Evolutionary conservation across 2,888 invertebrate species (phyloP).

Genomic region (Drosophila nigritarsus): DNA sequence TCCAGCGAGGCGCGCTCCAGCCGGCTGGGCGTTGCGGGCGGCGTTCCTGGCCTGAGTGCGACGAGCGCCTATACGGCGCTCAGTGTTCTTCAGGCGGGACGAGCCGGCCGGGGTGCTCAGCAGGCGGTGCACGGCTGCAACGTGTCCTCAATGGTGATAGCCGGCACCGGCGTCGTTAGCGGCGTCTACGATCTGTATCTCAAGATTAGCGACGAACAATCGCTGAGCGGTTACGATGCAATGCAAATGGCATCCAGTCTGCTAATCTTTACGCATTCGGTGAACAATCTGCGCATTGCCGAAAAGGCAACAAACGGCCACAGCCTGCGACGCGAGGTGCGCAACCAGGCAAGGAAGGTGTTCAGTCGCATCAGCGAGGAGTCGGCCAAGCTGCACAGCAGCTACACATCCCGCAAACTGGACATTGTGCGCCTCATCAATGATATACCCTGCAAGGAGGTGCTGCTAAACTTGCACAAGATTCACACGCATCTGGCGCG

Average conservation of each 20-base stretch:
- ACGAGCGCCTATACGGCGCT: constrained; percentile 67
- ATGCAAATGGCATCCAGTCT: constrained; percentile 77
- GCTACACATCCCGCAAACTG: constrained; percentile 15
- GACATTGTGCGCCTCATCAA: constrained; percentile 82
- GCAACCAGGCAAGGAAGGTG: constrained; percentile 62
- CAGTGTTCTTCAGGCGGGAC: constrained; percentile 26
- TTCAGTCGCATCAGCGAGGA: constrained; percentile 52
- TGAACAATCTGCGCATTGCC: constrained; percentile 77
- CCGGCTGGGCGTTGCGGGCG: constrained; percentile 78
- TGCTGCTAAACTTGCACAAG: constrained; percentile 35
- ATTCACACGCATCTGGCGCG: constrained; percentile 50
- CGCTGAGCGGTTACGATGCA: constrained; percentile 58
- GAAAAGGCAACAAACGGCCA: constrained; percentile 61
- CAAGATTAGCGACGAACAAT: constrained; percentile 71
- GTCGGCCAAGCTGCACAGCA: constrained; percentile 44
- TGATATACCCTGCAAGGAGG: constrained; percentile 79
- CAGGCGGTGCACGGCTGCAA: constrained; percentile 71
- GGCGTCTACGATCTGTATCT: constrained; percentile 73
- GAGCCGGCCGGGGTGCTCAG: constrained; percentile 53
- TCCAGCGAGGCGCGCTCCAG: constrained; percentile 72
- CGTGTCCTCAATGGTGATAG: constrained; percentile 71
- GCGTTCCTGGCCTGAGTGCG: constrained; percentile 67
- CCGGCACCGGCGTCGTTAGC: constrained; percentile 72
- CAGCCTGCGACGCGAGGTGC: constrained; percentile 64
- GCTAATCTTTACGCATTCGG: constrained; percentile 78